phyloP scores from a whole-genome alignment of 2,113 vertebrate species.

The Hippocampus mohnikei region DNA sequence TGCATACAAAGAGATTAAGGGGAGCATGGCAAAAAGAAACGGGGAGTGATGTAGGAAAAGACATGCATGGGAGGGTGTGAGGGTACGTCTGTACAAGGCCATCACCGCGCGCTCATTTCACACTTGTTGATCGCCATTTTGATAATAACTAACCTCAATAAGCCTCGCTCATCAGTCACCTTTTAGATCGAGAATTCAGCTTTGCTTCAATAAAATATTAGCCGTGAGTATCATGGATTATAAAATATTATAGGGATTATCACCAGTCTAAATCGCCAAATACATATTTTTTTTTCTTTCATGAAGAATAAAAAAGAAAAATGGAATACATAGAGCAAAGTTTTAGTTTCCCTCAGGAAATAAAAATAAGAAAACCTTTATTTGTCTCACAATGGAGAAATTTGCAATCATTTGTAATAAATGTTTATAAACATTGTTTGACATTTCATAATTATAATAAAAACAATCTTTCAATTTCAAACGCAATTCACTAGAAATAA shows the following conservation, averaged over 20 bases:
- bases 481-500: background rate
- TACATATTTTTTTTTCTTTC: background rate
- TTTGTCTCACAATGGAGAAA: too few species aligned
- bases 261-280: background rate
- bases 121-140: constrained; percentile 64
- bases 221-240: background rate
- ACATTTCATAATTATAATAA: background rate
- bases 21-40: constrained; percentile 7
- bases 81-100: constrained; percentile 22
- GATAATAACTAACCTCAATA: background rate
- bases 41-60: constrained; percentile 8
- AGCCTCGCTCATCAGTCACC: background rate
- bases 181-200: background rate
- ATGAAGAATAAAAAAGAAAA: background rate
- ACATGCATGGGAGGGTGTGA: background rate
- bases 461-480: background rate
- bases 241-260: background rate
- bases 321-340: background rate
- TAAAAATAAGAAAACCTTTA: background rate
- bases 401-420: background rate
- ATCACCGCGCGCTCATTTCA: constrained; percentile 25
- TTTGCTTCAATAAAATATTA: background rate
- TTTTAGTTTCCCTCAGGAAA: background rate
- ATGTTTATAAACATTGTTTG: background rate
- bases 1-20: background rate